Evolutionary conservation across 2,797 vertebrate species (phyloP).

Genomic region (Gouania willdenowi): DNA sequence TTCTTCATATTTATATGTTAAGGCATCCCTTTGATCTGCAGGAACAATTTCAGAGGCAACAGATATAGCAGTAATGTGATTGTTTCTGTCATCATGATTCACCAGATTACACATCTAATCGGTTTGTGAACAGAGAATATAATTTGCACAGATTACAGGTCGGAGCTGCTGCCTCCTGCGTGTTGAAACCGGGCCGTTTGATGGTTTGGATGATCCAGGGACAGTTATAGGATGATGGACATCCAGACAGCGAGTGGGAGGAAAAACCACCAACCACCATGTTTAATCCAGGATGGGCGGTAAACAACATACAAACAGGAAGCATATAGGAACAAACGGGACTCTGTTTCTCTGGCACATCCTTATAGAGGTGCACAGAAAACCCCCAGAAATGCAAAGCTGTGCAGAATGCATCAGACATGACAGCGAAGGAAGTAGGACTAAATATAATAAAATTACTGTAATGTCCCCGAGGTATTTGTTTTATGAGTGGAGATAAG

Average conservation of each 20-base stretch:
- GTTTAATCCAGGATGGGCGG: constrained; percentile 31
- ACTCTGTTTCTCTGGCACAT: constrained; percentile 9
- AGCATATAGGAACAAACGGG: constrained; percentile 5
- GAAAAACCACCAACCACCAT: constrained; percentile 44
- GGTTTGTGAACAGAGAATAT: constrained; percentile 53
- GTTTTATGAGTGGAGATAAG: constrained; percentile 69
- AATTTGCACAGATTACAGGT: constrained; percentile 63
- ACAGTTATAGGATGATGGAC: constrained; percentile 22
- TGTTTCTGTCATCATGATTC: constrained; percentile 67
- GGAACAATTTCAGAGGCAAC: constrained; percentile 45
- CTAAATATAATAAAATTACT: constrained; percentile 68
- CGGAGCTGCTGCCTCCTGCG: constrained; percentile 16
- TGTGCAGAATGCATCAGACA: constrained; percentile 43
- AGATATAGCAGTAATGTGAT: constrained; percentile 69
- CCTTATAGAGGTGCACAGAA: neutral
- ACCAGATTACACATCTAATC: constrained; percentile 71
- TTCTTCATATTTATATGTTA: constrained; percentile 42
- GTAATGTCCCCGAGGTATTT: constrained; percentile 64
- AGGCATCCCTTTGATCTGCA: constrained; percentile 56
- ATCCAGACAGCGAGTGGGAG: constrained; percentile 24
- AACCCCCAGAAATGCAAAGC: constrained; percentile 43
- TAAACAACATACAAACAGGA: constrained; percentile 14
- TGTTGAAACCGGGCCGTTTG: constrained; percentile 41
- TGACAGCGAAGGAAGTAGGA: constrained; percentile 42
- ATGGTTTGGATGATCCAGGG: constrained; percentile 34